A percentile compares a stretch with the other conserved stretches of the same genome.
Conservation (phyloP, 1,140 invertebrate genomes). For the Camponotus floridanus region DNA sequence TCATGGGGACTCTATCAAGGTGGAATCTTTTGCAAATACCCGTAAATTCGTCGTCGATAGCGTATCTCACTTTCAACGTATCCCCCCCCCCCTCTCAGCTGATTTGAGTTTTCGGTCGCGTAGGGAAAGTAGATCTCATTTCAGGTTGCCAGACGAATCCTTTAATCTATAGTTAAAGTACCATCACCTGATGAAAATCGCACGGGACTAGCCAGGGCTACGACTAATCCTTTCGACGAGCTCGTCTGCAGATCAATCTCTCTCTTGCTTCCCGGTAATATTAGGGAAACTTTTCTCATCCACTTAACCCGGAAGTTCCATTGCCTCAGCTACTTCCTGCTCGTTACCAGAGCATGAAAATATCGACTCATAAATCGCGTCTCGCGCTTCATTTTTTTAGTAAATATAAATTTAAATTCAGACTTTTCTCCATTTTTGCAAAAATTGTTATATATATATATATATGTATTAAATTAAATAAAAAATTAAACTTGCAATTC, state of each 20-base stretch:
- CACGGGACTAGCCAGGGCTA: conserved; percentile 41
- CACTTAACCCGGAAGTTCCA: conserved; percentile 72
- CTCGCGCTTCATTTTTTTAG: conserved; percentile 28
- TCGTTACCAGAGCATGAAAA: conserved; percentile 58
- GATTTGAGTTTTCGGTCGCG: conserved; percentile 49
- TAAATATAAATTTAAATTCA: conserved; percentile 24
- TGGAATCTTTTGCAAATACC: conserved; percentile 39
- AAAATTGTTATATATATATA: not conserved
- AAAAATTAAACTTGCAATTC: not conserved
- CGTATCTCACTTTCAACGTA: conserved; percentile 14
- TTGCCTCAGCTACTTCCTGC: conserved; percentile 60
- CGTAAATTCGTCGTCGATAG: conserved; percentile 53
- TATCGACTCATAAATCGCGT: conserved; percentile 67
- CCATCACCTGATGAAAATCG: conserved; percentile 69
- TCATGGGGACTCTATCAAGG: conserved; percentile 12
- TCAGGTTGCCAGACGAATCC: conserved; percentile 58
- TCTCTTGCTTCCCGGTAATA: conserved; percentile 53
- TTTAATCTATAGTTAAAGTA: conserved; percentile 67
- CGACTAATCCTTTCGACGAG: conserved; percentile 67
- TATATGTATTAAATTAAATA: conserved; percentile 1
- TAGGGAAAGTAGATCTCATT: conserved; percentile 50
- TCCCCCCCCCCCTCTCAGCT: not conserved
- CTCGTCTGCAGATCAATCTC: conserved; percentile 65
- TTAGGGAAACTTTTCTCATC: conserved; percentile 76
- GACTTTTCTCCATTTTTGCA: not conserved